Evolutionary conservation across 2,113 vertebrate species (phyloP).

Genomic region (Sphaerodactylus townsendi): DNA sequence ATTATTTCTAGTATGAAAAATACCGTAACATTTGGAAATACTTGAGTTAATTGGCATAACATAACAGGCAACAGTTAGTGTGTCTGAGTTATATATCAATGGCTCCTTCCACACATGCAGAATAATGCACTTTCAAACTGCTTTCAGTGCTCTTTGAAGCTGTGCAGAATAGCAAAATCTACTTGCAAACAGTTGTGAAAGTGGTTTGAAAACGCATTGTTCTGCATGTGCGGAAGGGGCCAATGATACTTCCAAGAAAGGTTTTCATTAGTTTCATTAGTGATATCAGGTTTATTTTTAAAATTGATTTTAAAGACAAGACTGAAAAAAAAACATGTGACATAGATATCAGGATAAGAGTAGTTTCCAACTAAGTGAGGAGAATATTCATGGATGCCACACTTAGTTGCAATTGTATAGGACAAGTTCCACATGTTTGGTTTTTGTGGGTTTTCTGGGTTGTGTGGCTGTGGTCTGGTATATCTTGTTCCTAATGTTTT

Average conservation of each 20-base stretch:
- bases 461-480: too few relatives aligned
- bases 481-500: too few relatives aligned
- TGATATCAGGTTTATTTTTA: not conserved
- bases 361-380: not conserved
- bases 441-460: too few relatives aligned
- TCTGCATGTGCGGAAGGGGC: too few relatives aligned
- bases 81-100: not conserved
- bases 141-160: too few relatives aligned
- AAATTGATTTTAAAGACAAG: not conserved
- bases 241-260: slow-evolving; percentile 4
- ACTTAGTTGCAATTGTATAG: not conserved
- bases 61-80: not conserved
- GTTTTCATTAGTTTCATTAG: not conserved
- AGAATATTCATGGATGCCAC: not conserved
- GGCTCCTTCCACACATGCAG: too few relatives aligned
- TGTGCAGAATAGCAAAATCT: too few relatives aligned
- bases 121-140: too few relatives aligned
- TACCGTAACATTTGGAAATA: not conserved
- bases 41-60: not conserved
- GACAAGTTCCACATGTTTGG: slow-evolving; percentile 11
- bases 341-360: not conserved
- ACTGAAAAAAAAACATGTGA: slow-evolving; percentile 3
- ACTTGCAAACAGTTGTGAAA: too few relatives aligned
- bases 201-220: too few relatives aligned
- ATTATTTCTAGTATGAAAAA: not conserved